Evolutionary conservation across 1,140 invertebrate genomes (phyloP), one percentile per base, ranked within the genome.

Genomic region (Drosophila oshimai): DNA sequence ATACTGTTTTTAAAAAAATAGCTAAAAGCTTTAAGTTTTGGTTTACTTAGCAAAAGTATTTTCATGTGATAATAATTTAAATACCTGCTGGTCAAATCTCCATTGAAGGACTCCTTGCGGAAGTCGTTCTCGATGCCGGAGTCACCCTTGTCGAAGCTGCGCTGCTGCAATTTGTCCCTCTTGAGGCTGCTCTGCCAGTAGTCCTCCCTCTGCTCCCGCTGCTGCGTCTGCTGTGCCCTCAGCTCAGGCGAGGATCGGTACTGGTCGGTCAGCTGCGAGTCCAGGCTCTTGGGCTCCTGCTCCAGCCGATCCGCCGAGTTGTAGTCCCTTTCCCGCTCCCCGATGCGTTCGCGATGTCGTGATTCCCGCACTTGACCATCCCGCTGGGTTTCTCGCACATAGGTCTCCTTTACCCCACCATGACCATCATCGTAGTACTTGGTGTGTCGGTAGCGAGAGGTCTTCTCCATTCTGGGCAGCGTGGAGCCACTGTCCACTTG

Each of bases 71-170:
- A 41, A 73, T 53, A 1, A 34, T 10, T 12, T n/a, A 5, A 24
- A 10, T n/a, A 90, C 89, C 89, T 90, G 12, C 72, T 78, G 54
- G 72, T 89, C 12, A 84, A 20, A 79, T 92, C 94, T 41, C 89
- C 94, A 62, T 93, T 94, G 3, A 90, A 90, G 18, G 94, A 95
- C 70, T 95, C 94, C 17, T 95, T 92, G 33, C 94, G 92, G 70
- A 95, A 95, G 74, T 96, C 95, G 69, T 95, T 95, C 86, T 95
- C 95, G 50, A 95, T 96, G 0, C 95, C 95, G 1, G 95, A 96
- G 91, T 96, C 95, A 2, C 94, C 95, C 58, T 91, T 91, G 51
- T 91, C 90, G 24, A 91, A 91, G 51, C 90, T 91, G 12, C 90
- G 74, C 46, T 91, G 90, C 55, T 91, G 90, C 42, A 89, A 46